Base-by-base conservation (phyloP, 2,797 vertebrate genomes). In the Labroides dimidiatus region DNA sequence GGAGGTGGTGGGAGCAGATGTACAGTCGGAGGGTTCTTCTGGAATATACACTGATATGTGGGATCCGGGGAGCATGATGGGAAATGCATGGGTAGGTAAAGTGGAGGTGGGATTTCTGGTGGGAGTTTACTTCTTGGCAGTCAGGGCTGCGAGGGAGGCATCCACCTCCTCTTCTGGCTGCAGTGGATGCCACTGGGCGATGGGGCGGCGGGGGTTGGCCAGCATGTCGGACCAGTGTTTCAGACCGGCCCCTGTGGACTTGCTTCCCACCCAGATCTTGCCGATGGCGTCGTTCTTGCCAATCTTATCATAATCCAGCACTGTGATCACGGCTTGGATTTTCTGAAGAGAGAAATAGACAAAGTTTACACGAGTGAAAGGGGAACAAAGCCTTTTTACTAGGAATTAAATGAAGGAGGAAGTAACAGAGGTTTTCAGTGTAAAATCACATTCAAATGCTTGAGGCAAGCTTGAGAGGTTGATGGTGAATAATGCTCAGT, bases 221-320 rank as follows among this genome's bases (percentile, higher is more conserved):
- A 97, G 91, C 98, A 99, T 99, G 93, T 99, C 98, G 0, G 97
- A 97, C 97, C 97, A 99, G 93, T 99, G 98, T 91, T 97, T 94
- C 53, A 98, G 96, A 92, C 96, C 97, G 0, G 96, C 96, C 84
- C 97, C 97, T 0, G 95, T 93, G 64, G 96, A 73, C 37, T 96
- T 98, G 92, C 92, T 96, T 78, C 98, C 97, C 3, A 98, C 96
- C 75, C 95, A 97, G 90, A 99, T 96, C 93, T 99, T 99, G 50
- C 98, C 98, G 0, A 99, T 99, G 91, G 98, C 98, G 23, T 99
- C 98, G 0, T 99, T 99, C 92, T 98, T 99, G 72, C 98, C 97
- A 70, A 99, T 95, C 91, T 99, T 99, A 94, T 99, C 98, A 0
- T 99, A 99, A 93, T 99, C 98, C 88, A 99, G 93, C 81, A 99